Percentiles rank a stretch among this genome's conserved stretches.
These are phyloP conservation scores for Oophaga sylvatica DNA, from an alignment of 2,797 vertebrate genomes.

Conservation along the genomic window DNA sequence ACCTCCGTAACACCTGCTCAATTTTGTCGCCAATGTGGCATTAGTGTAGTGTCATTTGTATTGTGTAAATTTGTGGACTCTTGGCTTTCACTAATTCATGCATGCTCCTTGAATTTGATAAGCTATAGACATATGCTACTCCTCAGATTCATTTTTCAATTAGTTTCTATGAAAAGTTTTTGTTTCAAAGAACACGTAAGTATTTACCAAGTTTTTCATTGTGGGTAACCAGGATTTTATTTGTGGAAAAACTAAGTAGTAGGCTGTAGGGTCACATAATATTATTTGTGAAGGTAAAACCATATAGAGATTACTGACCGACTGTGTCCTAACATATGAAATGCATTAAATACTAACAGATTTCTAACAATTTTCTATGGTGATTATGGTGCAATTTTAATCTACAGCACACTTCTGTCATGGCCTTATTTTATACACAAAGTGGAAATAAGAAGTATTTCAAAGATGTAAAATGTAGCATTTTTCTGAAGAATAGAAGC, in stretches of 20 bases:
- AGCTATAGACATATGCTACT: slow-evolving; percentile 38
- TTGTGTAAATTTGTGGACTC: slow-evolving; percentile 28
- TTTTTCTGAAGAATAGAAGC: too few relatives aligned
- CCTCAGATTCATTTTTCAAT: slow-evolving; percentile 7
- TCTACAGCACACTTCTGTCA: slow-evolving; percentile 45
- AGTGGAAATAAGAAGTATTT: background rate
- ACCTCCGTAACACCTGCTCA: slow-evolving; percentile 49
- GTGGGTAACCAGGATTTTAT: background rate
- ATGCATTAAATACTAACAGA: slow-evolving; percentile 43
- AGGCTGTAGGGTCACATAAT: background rate
- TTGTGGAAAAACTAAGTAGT: background rate
- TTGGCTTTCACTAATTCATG: slow-evolving; percentile 42
- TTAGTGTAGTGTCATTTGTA: slow-evolving; percentile 22
- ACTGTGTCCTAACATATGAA: slow-evolving; percentile 21
- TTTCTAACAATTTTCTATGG: slow-evolving; percentile 32
- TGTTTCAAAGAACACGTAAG: slow-evolving; percentile 4
- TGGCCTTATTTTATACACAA: background rate
- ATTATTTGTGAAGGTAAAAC: background rate
- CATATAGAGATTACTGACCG: background rate
- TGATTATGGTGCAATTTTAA: slow-evolving; percentile 19
- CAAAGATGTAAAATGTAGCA: background rate
- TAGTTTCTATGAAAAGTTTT: slow-evolving; percentile 7
- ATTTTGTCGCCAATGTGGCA: slow-evolving; percentile 19
- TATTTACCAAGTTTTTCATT: background rate
- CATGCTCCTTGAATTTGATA: slow-evolving; percentile 40